Conservation (phyloP, 1,140 invertebrate genomes). For the Panagrolaimus sp. region DNA sequence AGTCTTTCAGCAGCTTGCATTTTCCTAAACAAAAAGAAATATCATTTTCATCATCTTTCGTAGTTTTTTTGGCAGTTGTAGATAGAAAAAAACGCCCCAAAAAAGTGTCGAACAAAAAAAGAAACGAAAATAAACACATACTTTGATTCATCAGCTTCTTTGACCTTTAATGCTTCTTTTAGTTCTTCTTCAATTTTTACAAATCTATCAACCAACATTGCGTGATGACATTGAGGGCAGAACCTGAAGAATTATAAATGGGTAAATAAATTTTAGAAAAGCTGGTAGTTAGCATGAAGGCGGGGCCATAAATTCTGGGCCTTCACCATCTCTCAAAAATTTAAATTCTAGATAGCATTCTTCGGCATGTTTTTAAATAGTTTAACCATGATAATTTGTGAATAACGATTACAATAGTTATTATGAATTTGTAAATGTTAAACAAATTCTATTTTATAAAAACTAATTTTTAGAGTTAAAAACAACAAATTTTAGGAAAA, state of each 20-base stretch:
- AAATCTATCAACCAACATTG: conserved; percentile 35
- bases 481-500: no score
- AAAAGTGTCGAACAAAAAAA: neutral
- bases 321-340: no score
- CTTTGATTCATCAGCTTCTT: conserved; percentile 42
- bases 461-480: no score
- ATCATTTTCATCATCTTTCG: neutral
- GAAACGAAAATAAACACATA: conserved; percentile 9
- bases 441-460: conserved; percentile 7
- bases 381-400: no score
- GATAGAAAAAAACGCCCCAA: neutral
- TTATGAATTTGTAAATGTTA: conserved; percentile 14
- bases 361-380: no score
- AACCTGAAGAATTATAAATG: conserved; percentile 25
- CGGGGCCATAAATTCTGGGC: no score
- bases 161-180: conserved; percentile 28
- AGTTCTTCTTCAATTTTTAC: conserved; percentile 23
- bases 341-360: no score
- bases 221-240: conserved; percentile 63
- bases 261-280: neutral
- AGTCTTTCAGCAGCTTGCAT: conserved; percentile 48
- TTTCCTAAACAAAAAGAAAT: conserved; percentile 38
- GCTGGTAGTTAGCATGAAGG: no score
- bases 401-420: no score
- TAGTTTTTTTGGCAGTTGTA: neutral